Conservation (phyloP, 2,888 invertebrate species). For the Drosophila meridiana region DNA sequence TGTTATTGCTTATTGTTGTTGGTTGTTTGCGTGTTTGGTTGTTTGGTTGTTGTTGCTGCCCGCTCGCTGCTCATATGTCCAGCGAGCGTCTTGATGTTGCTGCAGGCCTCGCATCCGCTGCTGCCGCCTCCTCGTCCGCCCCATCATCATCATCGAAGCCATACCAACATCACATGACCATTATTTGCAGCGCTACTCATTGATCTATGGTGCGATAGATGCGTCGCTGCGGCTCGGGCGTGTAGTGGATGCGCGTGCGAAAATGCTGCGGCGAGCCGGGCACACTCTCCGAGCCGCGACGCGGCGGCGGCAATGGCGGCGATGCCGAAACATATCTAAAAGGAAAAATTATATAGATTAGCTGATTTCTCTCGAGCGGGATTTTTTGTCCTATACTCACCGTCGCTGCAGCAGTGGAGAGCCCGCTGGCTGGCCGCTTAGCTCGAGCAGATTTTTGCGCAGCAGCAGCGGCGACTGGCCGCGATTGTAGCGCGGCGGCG, state of each 20-base stretch:
- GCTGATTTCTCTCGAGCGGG: too few species aligned
- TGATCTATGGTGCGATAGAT: constrained; percentile 86
- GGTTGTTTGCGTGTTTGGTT: constrained; percentile 1
- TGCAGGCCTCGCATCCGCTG: background rate
- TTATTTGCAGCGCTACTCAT: constrained; percentile 85
- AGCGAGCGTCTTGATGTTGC: constrained; percentile 4
- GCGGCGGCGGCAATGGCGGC: constrained; percentile 84
- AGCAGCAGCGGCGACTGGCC: constrained; percentile 87
- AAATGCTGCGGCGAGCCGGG: constrained; percentile 90
- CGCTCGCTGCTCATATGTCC: background rate
- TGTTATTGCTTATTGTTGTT: constrained; percentile 10
- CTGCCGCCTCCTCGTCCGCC: constrained; percentile 12
- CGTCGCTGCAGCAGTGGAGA: constrained; percentile 87
- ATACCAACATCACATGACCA: constrained; percentile 86
- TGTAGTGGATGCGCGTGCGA: constrained; percentile 87
- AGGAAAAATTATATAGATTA: background rate
- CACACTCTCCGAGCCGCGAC: constrained; percentile 89
- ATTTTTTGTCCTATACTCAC: constrained; percentile 76
- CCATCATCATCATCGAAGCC: constrained; percentile 82
- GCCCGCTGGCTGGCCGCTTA: constrained; percentile 84
- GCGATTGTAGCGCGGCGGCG: constrained; percentile 86
- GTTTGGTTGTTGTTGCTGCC: constrained; percentile 10
- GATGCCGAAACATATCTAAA: constrained; percentile 86
- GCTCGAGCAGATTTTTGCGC: constrained; percentile 87
- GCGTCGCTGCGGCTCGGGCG: constrained; percentile 87